Percentiles rank a stretch among this genome's conserved stretches.
These are phyloP conservation scores for Polymixis lichenea DNA, from an alignment of 2,888 invertebrate genomes.

Conservation along the genomic window DNA sequence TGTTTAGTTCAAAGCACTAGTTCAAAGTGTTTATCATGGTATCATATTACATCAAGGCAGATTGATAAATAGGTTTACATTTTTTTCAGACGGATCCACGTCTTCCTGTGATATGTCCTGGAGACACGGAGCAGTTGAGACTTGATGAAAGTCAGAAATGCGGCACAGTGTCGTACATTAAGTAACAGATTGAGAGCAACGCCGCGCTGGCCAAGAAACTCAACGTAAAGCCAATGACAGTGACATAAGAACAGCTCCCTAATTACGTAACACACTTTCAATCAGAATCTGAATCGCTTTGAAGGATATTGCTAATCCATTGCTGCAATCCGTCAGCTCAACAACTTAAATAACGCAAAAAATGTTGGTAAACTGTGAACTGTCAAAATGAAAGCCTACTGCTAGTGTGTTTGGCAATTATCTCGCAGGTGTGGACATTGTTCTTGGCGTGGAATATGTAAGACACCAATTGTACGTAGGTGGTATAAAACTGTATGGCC, in stretches of 20 bases:
- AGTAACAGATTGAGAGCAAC: slow-evolving; percentile 94
- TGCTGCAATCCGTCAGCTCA: too few species aligned
- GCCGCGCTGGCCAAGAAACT: slow-evolving; percentile 90
- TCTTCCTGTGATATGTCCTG: slow-evolving; percentile 84
- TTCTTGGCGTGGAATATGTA: not conserved
- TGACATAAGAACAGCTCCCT: slow-evolving; percentile 36
- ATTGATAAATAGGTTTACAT: not conserved
- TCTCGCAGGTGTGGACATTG: not conserved
- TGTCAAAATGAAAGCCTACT: too few species aligned
- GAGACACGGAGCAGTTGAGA: slow-evolving; percentile 94
- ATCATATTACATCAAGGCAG: not conserved
- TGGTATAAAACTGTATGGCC: not conserved
- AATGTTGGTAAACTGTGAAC: too few species aligned
- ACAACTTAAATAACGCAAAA: too few species aligned
- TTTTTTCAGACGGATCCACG: not conserved
- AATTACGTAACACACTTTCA: too few species aligned
- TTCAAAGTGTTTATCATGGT: not conserved
- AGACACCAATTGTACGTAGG: not conserved
- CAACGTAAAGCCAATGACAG: slow-evolving; percentile 87
- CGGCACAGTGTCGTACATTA: slow-evolving; percentile 95
- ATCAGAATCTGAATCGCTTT: too few species aligned
- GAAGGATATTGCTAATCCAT: too few species aligned
- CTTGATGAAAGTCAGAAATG: slow-evolving; percentile 92
- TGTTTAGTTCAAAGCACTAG: too few species aligned
- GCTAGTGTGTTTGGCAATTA: too few species aligned